Evolutionary conservation across 2,797 vertebrate genomes (phyloP).

Genomic region (Sebastes steindachneri): DNA sequence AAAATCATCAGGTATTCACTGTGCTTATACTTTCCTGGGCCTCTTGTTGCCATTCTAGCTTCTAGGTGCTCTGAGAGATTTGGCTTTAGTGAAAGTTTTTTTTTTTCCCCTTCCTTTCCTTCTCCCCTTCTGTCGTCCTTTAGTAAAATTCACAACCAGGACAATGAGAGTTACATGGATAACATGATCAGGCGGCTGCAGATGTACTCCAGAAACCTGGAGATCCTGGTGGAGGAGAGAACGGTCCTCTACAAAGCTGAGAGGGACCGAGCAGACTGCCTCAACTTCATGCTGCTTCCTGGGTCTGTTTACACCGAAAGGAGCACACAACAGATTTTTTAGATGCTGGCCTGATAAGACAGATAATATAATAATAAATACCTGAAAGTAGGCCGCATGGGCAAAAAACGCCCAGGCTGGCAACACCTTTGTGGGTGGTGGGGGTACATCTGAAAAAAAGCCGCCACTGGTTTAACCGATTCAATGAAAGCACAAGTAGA

Average conservation of each 20-base stretch:
- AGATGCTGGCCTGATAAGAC: neutral
- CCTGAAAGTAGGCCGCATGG: neutral
- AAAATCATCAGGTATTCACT: conserved; percentile 91
- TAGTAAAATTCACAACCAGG: conserved; percentile 92
- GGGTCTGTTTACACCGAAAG: conserved; percentile 76
- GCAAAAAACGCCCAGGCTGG: neutral
- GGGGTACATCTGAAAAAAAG: neutral
- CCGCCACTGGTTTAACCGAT: neutral
- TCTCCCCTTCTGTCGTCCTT: neutral
- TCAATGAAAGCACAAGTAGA: neutral
- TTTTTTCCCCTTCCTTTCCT: neutral
- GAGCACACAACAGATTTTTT: neutral
- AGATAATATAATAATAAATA: neutral
- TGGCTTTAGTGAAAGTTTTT: neutral
- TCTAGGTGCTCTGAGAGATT: neutral
- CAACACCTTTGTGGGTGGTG: neutral
- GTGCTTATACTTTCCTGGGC: neutral
- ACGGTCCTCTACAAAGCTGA: conserved; percentile 95
- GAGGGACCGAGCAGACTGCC: conserved; percentile 91
- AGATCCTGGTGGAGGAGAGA: conserved; percentile 95
- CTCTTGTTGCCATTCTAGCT: neutral
- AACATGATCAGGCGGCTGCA: conserved; percentile 95
- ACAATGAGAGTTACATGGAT: conserved; percentile 96
- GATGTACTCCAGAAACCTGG: conserved; percentile 95
- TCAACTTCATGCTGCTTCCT: conserved; percentile 97